A percentile compares a stretch with the other conserved stretches of the same genome.
Conservation (phyloP, 2,113 vertebrate species). For the Australoheros scitulus region DNA sequence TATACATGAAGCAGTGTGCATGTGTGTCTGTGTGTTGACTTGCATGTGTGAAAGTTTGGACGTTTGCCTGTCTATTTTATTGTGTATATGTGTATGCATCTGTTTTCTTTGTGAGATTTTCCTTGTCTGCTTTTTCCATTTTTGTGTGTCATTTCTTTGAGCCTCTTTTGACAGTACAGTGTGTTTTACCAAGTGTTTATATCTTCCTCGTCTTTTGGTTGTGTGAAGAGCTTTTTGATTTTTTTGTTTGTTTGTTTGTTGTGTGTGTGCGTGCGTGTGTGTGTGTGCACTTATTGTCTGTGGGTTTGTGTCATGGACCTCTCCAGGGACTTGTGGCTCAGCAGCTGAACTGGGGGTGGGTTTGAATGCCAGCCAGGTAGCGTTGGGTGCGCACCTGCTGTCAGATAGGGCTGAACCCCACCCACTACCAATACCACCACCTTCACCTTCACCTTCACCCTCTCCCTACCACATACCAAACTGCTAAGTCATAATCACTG, state of each 20-base stretch:
- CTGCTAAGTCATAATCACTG: not conserved
- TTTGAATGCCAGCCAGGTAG: conserved; percentile 45
- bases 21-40: not conserved
- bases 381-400: conserved; percentile 10
- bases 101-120: not conserved
- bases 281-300: conserved; percentile 19
- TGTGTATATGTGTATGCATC: not conserved
- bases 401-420: conserved; percentile 13
- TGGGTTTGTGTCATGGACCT: not conserved
- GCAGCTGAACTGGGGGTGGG: conserved; percentile 29
- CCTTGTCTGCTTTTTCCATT: not conserved
- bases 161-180: not conserved
- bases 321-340: conserved; percentile 28
- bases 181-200: not conserved
- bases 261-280: conserved; percentile 22
- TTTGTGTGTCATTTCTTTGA: not conserved
- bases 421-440: not conserved
- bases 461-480: not conserved
- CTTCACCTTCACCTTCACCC: not conserved
- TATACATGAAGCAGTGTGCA: conserved; percentile 25
- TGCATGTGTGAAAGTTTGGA: conserved; percentile 1
- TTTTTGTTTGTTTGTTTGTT: not conserved
- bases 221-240: not conserved
- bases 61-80: conserved; percentile 10
- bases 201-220: not conserved